A percentile compares a stretch with the other conserved stretches of the same genome.
These are phyloP conservation scores for Aphelocoma californica DNA, from an alignment of 2,797 vertebrate genomes.

Conservation along the genomic window DNA sequence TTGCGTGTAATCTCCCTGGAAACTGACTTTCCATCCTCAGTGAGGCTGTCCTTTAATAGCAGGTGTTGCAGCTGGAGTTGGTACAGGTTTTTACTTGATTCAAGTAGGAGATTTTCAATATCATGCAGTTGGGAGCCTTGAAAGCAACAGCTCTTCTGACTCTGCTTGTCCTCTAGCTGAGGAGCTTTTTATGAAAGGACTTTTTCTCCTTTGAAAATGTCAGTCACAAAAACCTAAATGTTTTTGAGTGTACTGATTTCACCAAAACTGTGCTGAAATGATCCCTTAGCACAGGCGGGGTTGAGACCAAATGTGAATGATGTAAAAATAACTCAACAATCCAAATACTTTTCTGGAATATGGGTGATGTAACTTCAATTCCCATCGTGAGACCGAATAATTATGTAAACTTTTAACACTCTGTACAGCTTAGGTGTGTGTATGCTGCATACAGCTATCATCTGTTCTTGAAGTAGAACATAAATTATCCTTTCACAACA, in stretches of 20 bases:
- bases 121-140: not conserved
- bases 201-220: not conserved
- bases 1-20: not conserved
- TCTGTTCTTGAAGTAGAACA: not conserved
- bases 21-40: not conserved
- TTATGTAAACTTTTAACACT: not conserved
- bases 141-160: not conserved
- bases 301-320: not conserved
- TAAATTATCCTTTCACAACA: not conserved
- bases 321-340: not conserved
- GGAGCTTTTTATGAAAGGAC: not conserved
- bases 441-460: not conserved
- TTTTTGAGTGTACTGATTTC: not conserved
- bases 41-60: not conserved
- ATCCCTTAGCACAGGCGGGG: not conserved
- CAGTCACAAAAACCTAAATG: not conserved
- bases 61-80: not conserved
- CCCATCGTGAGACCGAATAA: fast-evolving
- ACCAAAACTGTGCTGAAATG: not conserved
- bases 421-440: not conserved
- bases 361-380: not conserved
- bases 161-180: not conserved
- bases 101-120: not conserved
- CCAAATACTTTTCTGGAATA: not conserved
- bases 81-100: not conserved